Evolutionary conservation across 2,888 invertebrate genomes (phyloP), one percentile per base, ranked within the genome.

Genomic region (Agrilus cyanescens): DNA sequence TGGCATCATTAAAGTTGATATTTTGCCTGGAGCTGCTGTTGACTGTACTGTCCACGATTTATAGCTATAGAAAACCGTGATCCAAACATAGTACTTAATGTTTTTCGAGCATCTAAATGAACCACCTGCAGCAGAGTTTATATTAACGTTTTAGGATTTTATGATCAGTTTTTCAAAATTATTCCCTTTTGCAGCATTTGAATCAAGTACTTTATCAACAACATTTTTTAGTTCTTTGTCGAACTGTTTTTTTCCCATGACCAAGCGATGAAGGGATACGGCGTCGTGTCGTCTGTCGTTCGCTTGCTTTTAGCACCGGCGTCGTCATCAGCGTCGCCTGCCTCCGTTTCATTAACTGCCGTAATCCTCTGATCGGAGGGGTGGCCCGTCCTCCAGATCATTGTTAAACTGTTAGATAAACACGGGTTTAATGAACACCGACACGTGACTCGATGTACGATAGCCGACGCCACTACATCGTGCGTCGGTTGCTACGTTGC

Each of bases 391-490:
- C 49, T 53, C 51, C 51, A 45, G 52, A 46, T 53, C 47, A 50
- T 57, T 57, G 58, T 59, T 53, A 49, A 52, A 51, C 50, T 46
- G 50, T 50, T 45, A 56, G 54, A 54, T 58, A 57, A 57, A 57
- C 57, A 54, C 48, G 46, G 53, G 56, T 58, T 60, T 61, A 61
- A 60, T 62, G 60, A 59, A 61, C 56, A 52, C 36, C 46, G 56
- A 47, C 60, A 58, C 60, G 60, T 57, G 60, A 52, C 56, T 43
- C 40, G 44, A 18, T 39, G 41, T 50, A 46, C 53, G 49, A 50
- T 50, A 39, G 50, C 16, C 15, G 30, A 38, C 44, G 34, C n/a
- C n/a, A n/a, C n/a, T n/a, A 37, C 48, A 43, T 47, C 47, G 50
- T 50, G 50, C 25, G 25, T 25, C 25, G 25, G 25, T 25, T 25